These are phyloP conservation scores for Stomatorhinus walkeri DNA, from an alignment of 2,797 vertebrate species.

Conservation along the genomic window DNA sequence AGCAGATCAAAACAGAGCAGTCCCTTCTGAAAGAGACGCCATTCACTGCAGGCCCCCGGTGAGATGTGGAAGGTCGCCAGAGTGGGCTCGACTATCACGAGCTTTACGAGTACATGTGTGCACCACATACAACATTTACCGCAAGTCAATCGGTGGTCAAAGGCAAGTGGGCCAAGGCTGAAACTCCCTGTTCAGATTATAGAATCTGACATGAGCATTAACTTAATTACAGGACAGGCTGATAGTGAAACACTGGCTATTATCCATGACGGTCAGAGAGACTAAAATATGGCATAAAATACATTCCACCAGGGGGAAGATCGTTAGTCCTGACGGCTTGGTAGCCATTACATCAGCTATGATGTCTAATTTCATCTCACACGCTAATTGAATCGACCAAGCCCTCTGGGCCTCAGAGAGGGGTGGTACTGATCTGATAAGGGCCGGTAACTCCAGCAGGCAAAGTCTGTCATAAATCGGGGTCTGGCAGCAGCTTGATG, in stretches of 20 bases:
- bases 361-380: slow-evolving; percentile 18
- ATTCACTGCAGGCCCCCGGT: background rate
- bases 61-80: background rate
- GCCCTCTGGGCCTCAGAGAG: background rate
- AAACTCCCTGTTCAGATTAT: background rate
- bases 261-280: background rate
- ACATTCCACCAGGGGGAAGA: slow-evolving; percentile 11
- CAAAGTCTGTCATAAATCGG: slow-evolving; percentile 14
- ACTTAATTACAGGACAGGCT: slow-evolving; percentile 16
- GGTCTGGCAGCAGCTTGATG: background rate
- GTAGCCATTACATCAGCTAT: slow-evolving; percentile 13
- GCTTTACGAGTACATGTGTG: background rate
- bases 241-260: background rate
- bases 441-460: slow-evolving; percentile 8
- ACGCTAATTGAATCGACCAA: background rate
- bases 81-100: background rate
- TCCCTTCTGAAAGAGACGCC: background rate
- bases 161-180: background rate
- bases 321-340: slow-evolving; percentile 7
- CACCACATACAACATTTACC: background rate
- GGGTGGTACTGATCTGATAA: slow-evolving; percentile 15
- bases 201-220: background rate
- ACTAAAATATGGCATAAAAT: slow-evolving; percentile 19
- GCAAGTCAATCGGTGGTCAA: background rate
- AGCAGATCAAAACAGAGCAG: background rate